Evolutionary conservation across 92 coral and sea anemone genomes (phyloP), one percentile per base, ranked within the genome.

Genomic region (Porites lobata): DNA sequence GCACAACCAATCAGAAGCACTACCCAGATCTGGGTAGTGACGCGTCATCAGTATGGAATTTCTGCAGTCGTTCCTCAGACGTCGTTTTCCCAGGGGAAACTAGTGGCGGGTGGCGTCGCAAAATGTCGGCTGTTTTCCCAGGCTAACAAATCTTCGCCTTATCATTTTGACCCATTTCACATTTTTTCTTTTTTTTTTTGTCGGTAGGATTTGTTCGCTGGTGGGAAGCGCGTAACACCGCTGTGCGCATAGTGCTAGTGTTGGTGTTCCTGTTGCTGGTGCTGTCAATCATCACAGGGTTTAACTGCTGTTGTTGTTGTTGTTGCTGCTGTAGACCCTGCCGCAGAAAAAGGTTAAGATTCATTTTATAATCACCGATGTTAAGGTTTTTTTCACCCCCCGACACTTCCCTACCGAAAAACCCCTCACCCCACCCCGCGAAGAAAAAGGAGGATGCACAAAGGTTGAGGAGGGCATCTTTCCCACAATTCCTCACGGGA

Each of bases 321-420:
- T 90, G 93, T 19, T 90, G 93, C 32, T 90, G 93, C 59, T 90
- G 90, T 29, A 69, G 82, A 4, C 90, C 90, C 26, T 90, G 92
- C 83, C 80, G 86, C 86, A 83, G 47, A 63, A 50, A 22, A 62
- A 62, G 51, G 26, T 8, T 17, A 6, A 59, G 47, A 43, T 15
- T 7, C 15, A 24, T 50, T 71, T 59, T 72, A 12, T 83, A 22
- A 72, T 57, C 18, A 19, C 3, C 2, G 65, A 69, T 54, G 86
- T 77, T 81, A 29, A 81, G 86, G 54, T 0, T 26, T 12, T 56
- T 10, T 10, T 14, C 3, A 56, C 11, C 61, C 59, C 61, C 61
- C 61, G 59, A 9, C 14, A 56, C 61, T 14, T 8, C 15, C 61
- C 17, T 14, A 10, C 61, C 61, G 8, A 56, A 14, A 6, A 38